phyloP scores from a whole-genome alignment of 1,140 invertebrate genomes.

The Scaptomyza hsui region DNA sequence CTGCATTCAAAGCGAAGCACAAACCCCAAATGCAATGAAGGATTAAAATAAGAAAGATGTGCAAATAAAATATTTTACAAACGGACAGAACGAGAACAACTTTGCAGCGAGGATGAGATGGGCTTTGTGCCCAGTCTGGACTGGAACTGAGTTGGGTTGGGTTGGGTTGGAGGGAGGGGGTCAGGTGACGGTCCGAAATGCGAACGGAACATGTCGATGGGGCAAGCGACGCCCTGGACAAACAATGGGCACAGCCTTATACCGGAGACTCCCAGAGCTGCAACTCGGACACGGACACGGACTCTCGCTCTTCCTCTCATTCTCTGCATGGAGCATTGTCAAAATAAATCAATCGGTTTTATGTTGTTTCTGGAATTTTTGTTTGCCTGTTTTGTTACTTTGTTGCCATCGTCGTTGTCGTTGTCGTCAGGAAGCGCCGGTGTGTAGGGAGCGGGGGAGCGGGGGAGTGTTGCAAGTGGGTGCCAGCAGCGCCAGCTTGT shows the following conservation, averaged over 20 bases:
- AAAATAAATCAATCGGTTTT: constrained; percentile 83
- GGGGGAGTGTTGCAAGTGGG: constrained; percentile 31
- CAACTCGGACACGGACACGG: constrained; percentile 7
- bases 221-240: constrained; percentile 15
- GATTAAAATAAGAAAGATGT: constrained; percentile 83
- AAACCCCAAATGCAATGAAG: constrained; percentile 66
- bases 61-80: constrained; percentile 80
- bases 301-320: constrained; percentile 35
- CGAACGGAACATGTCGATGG: constrained; percentile 70
- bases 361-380: constrained; percentile 82
- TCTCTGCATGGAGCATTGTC: constrained; percentile 72
- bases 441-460: constrained; percentile 35
- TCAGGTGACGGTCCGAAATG: constrained; percentile 64
- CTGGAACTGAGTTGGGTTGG: not conserved
- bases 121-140: constrained; percentile 4
- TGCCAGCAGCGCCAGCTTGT: constrained; percentile 62
- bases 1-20: constrained; percentile 9
- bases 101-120: constrained; percentile 34
- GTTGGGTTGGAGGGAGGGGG: not conserved
- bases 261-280: not conserved
- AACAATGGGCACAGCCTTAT: constrained; percentile 30
- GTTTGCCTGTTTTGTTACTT: constrained; percentile 77
- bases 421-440: constrained; percentile 57
- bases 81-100: constrained; percentile 71
- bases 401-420: constrained; percentile 48